Evolutionary conservation across 2,888 invertebrate species (phyloP).

Genomic region (Drymonia ruficornis): DNA sequence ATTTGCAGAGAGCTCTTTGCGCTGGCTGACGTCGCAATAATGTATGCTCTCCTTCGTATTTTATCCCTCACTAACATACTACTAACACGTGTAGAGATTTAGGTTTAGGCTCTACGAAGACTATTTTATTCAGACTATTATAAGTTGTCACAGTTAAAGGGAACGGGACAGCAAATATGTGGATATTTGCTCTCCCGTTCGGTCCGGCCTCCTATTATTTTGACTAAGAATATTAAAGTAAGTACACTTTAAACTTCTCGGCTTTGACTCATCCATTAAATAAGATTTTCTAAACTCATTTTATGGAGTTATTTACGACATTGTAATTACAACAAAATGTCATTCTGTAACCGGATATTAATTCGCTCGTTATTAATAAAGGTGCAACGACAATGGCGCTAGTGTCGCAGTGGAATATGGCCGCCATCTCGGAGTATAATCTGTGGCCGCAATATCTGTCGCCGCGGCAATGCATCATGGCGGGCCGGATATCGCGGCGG

Average conservation of each 20-base stretch:
- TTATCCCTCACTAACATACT: not conserved
- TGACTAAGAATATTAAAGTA: too few species aligned
- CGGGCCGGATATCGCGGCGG: not conserved
- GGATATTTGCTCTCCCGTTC: too few species aligned
- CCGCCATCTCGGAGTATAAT: slow-evolving; percentile 56
- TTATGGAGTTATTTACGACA: too few species aligned
- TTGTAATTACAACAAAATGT: too few species aligned
- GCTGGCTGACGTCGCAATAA: not conserved
- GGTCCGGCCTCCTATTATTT: too few species aligned
- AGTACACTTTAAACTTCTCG: too few species aligned
- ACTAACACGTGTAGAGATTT: not conserved
- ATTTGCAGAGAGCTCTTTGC: slow-evolving; percentile 5
- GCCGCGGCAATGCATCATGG: slow-evolving; percentile 39
- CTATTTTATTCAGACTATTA: too few species aligned
- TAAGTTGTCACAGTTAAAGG: too few species aligned
- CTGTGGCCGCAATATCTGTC: slow-evolving; percentile 54
- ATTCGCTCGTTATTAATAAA: not conserved
- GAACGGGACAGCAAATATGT: too few species aligned
- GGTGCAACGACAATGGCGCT: slow-evolving; percentile 20
- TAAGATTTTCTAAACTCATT: too few species aligned
- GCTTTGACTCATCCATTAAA: too few species aligned
- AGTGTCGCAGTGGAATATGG: slow-evolving; percentile 32
- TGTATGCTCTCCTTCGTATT: slow-evolving; percentile 2
- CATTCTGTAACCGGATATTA: too few species aligned
- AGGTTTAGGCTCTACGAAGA: not conserved